phyloP scores from a whole-genome alignment of 1,140 invertebrate genomes.

The Popillia japonica region DNA sequence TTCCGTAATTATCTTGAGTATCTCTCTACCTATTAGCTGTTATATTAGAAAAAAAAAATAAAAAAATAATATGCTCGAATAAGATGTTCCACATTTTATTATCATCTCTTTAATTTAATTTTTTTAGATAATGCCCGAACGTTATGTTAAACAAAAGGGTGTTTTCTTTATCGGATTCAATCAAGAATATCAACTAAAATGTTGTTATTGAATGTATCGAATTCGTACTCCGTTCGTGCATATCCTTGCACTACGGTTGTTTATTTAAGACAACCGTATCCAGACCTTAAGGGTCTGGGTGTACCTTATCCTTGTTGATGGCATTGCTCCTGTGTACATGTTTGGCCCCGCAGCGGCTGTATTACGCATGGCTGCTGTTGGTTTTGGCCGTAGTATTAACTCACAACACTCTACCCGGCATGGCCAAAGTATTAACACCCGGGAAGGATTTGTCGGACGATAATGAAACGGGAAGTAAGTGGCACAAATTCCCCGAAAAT shows the following conservation, averaged over 20 bases:
- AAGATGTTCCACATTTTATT: no score
- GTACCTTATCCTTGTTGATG: not conserved
- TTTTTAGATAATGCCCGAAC: not conserved
- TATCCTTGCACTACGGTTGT: not conserved
- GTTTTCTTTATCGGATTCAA: not conserved
- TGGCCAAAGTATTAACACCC: constrained; percentile 39
- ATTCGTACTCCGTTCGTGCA: not conserved
- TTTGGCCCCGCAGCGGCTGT: constrained; percentile 43
- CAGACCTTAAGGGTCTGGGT: constrained; percentile 11
- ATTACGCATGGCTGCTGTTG: constrained; percentile 32
- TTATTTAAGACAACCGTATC: not conserved
- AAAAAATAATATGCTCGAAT: no score
- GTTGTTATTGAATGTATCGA: not conserved
- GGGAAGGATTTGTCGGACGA: constrained; percentile 32
- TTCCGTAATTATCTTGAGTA: no score
- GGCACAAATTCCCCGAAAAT: no score
- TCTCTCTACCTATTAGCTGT: no score
- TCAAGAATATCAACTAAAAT: not conserved
- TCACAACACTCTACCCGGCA: constrained; percentile 12
- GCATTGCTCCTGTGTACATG: not conserved
- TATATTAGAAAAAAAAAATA: no score
- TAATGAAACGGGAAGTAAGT: constrained; percentile 41
- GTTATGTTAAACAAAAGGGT: not conserved
- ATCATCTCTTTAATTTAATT: not conserved
- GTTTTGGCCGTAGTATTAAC: constrained; percentile 28